Conservation (phyloP, 2,888 invertebrate species). For the Drosophila koepferae region DNA sequence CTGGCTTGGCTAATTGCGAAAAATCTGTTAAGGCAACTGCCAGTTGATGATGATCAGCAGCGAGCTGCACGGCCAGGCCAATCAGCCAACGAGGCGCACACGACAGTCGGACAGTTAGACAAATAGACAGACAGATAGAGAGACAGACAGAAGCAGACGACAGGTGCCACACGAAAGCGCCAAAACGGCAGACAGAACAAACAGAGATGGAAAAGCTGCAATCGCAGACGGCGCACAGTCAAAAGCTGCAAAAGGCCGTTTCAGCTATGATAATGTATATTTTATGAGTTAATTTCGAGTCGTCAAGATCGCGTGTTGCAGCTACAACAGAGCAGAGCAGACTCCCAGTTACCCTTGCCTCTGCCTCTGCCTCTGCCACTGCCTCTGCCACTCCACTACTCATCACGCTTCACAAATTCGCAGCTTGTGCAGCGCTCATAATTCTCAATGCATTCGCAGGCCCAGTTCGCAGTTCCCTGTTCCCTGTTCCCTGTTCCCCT, state of each 20-base stretch:
- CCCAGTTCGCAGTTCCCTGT: neutral
- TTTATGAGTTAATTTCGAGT: slow-evolving; percentile 78
- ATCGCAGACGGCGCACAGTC: slow-evolving; percentile 17
- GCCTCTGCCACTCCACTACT: slow-evolving; percentile 53
- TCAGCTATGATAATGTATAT: slow-evolving; percentile 79
- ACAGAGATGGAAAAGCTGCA: slow-evolving; percentile 46
- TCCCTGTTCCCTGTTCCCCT: slow-evolving; percentile 6
- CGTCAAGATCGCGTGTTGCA: slow-evolving; percentile 74
- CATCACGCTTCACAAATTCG: slow-evolving; percentile 80
- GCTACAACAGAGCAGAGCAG: slow-evolving; percentile 60
- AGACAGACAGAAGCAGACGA: slow-evolving; percentile 47
- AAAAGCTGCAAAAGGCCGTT: slow-evolving; percentile 24
- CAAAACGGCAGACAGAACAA: slow-evolving; percentile 75
- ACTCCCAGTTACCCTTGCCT: slow-evolving; percentile 1
- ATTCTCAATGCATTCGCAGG: slow-evolving; percentile 52
- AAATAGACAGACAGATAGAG: slow-evolving; percentile 2
- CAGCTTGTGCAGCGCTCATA: slow-evolving; percentile 70
- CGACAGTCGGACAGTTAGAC: slow-evolving; percentile 11
- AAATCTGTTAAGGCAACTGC: slow-evolving; percentile 75
- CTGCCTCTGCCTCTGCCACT: slow-evolving; percentile 4
- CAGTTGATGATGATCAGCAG: slow-evolving; percentile 55
- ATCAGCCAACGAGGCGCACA: slow-evolving; percentile 59
- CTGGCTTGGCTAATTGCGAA: slow-evolving; percentile 72
- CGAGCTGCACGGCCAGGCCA: slow-evolving; percentile 48
- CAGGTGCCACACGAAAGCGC: slow-evolving; percentile 80